phyloP scores from a whole-genome alignment of 2,113 vertebrate species.

The Chroicocephalus ridibundus region DNA sequence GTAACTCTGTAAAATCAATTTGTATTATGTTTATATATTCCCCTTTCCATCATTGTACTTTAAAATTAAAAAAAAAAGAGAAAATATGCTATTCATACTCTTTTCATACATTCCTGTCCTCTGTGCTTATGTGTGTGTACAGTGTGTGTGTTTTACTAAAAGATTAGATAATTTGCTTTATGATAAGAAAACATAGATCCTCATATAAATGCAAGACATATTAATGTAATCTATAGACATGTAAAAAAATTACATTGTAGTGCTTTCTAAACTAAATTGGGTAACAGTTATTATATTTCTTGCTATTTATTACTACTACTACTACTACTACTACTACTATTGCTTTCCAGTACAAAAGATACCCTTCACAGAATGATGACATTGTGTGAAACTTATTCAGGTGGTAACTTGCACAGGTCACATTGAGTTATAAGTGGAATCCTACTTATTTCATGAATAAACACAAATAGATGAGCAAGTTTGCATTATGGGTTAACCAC shows the following conservation, averaged over 20 bases:
- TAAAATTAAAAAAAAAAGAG: neutral
- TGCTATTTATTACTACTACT: neutral
- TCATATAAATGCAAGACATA: neutral
- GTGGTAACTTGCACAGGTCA: neutral
- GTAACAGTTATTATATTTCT: neutral
- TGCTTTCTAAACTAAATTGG: neutral
- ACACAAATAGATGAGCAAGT: neutral
- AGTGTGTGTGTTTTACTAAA: fast-evolving
- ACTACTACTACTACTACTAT: neutral
- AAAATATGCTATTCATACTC: neutral
- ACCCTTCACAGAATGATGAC: neutral
- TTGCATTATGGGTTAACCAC: slow-evolving; percentile 67
- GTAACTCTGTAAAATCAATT: neutral
- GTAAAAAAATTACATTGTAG: neutral
- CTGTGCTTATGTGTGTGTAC: fast-evolving
- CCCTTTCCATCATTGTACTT: neutral
- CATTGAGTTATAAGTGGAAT: neutral
- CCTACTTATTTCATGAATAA: neutral
- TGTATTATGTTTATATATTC: neutral
- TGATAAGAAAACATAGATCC: neutral
- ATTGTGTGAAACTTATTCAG: neutral
- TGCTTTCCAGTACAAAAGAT: neutral
- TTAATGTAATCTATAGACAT: neutral
- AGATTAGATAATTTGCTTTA: neutral
- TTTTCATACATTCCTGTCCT: neutral